phyloP scores from a whole-genome alignment of 64 coral and sea anemone species.

The Dendrophyllia cribrosa region DNA sequence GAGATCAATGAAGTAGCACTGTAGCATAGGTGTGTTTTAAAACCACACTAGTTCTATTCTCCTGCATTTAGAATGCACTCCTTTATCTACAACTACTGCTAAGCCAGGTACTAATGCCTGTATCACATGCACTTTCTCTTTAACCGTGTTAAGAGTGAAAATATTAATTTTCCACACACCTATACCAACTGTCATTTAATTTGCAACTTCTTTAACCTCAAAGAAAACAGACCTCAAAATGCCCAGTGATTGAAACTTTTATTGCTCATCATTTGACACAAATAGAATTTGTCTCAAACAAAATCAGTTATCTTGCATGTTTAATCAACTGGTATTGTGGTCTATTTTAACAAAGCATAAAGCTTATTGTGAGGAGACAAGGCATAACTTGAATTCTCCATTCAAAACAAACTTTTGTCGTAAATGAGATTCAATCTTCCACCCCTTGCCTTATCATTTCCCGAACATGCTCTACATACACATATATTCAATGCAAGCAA shows the following conservation, averaged over 20 bases:
- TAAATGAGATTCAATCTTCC: not conserved
- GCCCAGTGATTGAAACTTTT: conserved; percentile 3
- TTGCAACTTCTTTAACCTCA: conserved; percentile 27
- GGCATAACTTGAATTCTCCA: not conserved
- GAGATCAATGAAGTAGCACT: conserved; percentile 5
- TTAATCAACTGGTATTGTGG: not conserved
- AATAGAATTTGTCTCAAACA: not conserved
- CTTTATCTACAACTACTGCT: too few species aligned
- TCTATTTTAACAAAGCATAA: not conserved
- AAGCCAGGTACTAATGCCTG: not conserved
- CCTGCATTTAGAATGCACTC: too few species aligned
- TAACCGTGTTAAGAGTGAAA: not conserved
- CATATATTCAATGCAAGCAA: not conserved
- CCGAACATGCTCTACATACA: not conserved
- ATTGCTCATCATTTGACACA: not conserved
- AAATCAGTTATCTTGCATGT: not conserved
- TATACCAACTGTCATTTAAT: not conserved
- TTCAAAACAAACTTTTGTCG: not conserved
- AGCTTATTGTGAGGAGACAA: conserved; percentile 38
- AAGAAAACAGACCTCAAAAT: conserved; percentile 2
- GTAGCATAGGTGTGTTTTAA: not conserved
- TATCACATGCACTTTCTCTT: not conserved
- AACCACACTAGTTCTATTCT: not conserved
- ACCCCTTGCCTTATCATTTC: not conserved
- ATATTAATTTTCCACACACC: not conserved